Conservation (phyloP, 2,888 invertebrate species). For the Hyppa rectilinea region DNA sequence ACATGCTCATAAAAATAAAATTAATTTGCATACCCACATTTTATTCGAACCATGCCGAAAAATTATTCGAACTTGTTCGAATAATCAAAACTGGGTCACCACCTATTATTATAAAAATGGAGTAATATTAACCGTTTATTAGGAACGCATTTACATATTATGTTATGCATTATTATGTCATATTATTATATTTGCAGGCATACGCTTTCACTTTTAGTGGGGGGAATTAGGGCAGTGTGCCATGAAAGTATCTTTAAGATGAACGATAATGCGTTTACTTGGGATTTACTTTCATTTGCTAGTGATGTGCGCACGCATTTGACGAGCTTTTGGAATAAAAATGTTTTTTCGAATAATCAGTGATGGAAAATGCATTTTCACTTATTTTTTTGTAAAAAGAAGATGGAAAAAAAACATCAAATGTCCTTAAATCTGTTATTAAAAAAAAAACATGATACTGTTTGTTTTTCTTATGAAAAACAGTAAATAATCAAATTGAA, state of each 20-base stretch:
- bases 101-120: constrained; percentile 30
- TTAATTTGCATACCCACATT: neutral
- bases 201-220: constrained; percentile 77
- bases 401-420: too few relatives aligned
- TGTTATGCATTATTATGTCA: constrained; percentile 79
- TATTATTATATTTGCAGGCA: constrained; percentile 70
- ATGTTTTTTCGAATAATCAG: constrained; percentile 7
- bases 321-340: constrained; percentile 14
- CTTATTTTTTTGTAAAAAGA: too few relatives aligned
- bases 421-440: too few relatives aligned
- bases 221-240: constrained; percentile 78
- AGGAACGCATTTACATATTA: constrained; percentile 63
- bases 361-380: neutral
- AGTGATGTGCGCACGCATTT: constrained; percentile 10
- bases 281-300: constrained; percentile 58
- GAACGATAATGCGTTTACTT: constrained; percentile 51
- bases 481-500: too few relatives aligned
- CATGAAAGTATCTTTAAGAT: constrained; percentile 63
- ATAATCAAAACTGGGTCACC: constrained; percentile 36
- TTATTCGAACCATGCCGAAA: constrained; percentile 3
- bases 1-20: neutral
- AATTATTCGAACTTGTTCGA: neutral
- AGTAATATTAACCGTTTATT: constrained; percentile 33
- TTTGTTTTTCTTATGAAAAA: too few relatives aligned
- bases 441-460: too few relatives aligned